A percentile compares a stretch with the other conserved stretches of the same genome.
Conservation (phyloP, 2,797 vertebrate genomes). For the Mallotus villosus region DNA sequence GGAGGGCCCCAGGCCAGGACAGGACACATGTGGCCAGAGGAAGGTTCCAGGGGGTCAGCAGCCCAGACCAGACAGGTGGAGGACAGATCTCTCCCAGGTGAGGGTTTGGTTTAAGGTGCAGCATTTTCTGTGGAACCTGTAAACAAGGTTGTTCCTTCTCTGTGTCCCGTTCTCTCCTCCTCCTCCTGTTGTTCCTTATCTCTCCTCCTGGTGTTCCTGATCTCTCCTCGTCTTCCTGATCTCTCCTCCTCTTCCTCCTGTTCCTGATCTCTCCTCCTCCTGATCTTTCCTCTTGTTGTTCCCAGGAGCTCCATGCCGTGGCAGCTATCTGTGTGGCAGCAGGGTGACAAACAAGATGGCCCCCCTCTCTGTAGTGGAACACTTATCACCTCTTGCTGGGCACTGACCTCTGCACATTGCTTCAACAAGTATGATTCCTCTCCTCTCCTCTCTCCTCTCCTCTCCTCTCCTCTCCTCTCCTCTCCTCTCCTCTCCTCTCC, state of each 20-base stretch:
- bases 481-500: not conserved
- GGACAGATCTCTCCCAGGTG: slow-evolving; percentile 78
- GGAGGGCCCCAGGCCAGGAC: slow-evolving; percentile 44
- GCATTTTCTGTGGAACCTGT: not conserved
- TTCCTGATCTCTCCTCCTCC: not conserved
- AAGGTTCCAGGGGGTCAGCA: slow-evolving; percentile 67
- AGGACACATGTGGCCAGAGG: slow-evolving; percentile 71
- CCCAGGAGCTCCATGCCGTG: slow-evolving; percentile 86
- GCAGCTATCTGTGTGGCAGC: slow-evolving; percentile 87
- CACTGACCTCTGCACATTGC: slow-evolving; percentile 85
- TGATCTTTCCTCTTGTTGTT: not conserved
- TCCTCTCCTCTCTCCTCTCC: slow-evolving; percentile 11
- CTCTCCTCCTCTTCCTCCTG: too few species aligned
- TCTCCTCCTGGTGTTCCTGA: not conserved
- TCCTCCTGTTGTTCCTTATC: not conserved
- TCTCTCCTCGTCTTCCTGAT: too few species aligned
- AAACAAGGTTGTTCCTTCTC: too few species aligned
- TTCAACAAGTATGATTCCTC: slow-evolving; percentile 9
- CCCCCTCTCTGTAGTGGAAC: slow-evolving; percentile 86
- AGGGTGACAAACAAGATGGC: slow-evolving; percentile 71
- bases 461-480: not conserved
- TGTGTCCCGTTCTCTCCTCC: too few species aligned
- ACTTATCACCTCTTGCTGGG: slow-evolving; percentile 89
- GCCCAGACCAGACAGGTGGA: slow-evolving; percentile 75
- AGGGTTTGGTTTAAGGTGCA: not conserved